These are phyloP conservation scores for Antheraea assamensis DNA, from an alignment of 2,888 invertebrate genomes.

Conservation along the genomic window DNA sequence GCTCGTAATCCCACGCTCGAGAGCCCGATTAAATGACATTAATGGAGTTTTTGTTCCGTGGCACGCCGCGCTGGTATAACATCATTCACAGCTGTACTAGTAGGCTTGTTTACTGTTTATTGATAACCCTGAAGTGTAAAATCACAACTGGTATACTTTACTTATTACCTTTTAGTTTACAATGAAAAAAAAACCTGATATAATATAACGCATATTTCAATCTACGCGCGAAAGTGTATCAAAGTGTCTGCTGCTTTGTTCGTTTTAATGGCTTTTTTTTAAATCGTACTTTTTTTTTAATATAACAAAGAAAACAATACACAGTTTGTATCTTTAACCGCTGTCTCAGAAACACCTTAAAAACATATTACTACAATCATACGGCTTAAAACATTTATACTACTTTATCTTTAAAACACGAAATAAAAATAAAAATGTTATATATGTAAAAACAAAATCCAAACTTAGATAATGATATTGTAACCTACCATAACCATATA, in stretches of 20 bases:
- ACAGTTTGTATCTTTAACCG: not conserved
- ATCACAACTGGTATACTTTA: not conserved
- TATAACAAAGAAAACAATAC: not conserved
- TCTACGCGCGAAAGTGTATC: not conserved
- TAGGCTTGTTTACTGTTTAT: constrained; percentile 2
- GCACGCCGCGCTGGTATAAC: constrained; percentile 14
- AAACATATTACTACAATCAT: not conserved
- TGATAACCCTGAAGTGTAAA: not conserved
- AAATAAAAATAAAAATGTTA: not conserved
- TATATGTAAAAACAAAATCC: not conserved
- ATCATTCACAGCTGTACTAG: constrained; percentile 3
- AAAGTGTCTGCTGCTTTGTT: not conserved
- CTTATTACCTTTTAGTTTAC: not conserved
- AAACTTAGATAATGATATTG: not conserved
- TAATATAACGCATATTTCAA: not conserved
- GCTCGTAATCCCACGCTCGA: constrained; percentile 73
- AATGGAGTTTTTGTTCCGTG: constrained; percentile 60
- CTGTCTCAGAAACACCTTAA: not conserved
- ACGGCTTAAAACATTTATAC: not conserved
- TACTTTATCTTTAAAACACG: not conserved
- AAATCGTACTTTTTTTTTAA: not conserved
- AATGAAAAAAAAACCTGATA: not conserved
- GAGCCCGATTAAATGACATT: constrained; percentile 67
- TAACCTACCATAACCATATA: constrained; percentile 11
- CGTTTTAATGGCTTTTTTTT: not conserved